Evolutionary conservation across 2,888 invertebrate genomes (phyloP), one percentile per base, ranked within the genome.

Genomic region (Drosophila mettleri): DNA sequence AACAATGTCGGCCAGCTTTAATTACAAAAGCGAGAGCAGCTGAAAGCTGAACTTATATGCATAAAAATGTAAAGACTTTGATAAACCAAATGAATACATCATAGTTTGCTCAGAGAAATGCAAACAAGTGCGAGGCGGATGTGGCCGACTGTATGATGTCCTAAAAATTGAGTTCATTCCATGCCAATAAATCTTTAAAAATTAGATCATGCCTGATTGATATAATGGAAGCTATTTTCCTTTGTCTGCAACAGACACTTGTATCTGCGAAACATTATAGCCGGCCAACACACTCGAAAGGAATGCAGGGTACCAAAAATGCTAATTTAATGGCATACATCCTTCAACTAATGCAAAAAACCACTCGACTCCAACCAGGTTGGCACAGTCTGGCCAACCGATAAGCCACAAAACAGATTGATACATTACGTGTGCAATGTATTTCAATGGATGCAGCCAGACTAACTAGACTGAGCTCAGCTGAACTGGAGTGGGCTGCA

Each of bases 341-440:
- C 52, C 43, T 45, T 41, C 34, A 54, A 24, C 78, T 69, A 70
- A 66, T 73, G 68, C 51, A 61, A 68, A 67, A 72, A 46, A 14
- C 46, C 62, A 31, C 39, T 59, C 43, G 22, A 49, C 27, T 22
- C 57, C n/a, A 59, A 52, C 33, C 34, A 62, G 57, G 36, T 58
- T 38, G 27, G 31, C 10, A 14, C 24, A 36, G 51, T 12, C 58
- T 45, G 58, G 14, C 48, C 33, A 33, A 48, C 48, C 36, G 46
- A 38, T 20, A 80, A 80, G 66, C 88, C 88, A 74, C 85, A 88
- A 74, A 85, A 76, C 80, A 68, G 78, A 85, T 88, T 85, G 85
- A 85, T 88, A 84, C 85, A 85, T 88, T 85, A 83, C 88, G 74
- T 88, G 75, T 82, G 64, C 74, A 57, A 65, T 74, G 54, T 64